These are phyloP conservation scores for Cyclopterus lumpus DNA, from an alignment of 2,797 vertebrate genomes.

Conservation along the genomic window DNA sequence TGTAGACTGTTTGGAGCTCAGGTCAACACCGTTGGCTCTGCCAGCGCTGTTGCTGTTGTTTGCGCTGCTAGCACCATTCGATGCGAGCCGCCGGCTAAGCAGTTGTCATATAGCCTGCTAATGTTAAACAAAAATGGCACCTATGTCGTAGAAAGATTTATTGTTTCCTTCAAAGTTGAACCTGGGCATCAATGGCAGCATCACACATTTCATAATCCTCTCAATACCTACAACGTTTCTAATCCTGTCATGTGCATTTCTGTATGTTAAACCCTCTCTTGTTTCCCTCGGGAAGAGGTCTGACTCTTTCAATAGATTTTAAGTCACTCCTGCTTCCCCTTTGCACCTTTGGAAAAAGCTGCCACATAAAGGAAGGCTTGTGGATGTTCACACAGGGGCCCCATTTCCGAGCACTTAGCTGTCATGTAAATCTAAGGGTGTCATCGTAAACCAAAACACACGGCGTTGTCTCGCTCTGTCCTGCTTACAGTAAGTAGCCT, in stretches of 20 bases:
- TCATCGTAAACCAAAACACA: slow-evolving; percentile 50
- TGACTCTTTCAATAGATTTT: slow-evolving; percentile 34
- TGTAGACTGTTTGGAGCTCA: not conserved
- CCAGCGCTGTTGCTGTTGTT: not conserved
- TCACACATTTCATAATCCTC: slow-evolving; percentile 34
- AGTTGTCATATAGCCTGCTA: not conserved
- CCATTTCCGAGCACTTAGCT: slow-evolving; percentile 58
- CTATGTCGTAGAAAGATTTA: not conserved
- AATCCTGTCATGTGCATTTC: slow-evolving; percentile 28
- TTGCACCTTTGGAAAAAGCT: slow-evolving; percentile 60
- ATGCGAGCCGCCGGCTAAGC: not conserved
- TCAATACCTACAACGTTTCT: slow-evolving; percentile 25
- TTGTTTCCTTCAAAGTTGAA: not conserved
- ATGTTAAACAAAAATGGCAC: not conserved
- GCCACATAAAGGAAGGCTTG: slow-evolving; percentile 56
- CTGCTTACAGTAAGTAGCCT: not conserved
- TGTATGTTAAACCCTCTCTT: slow-evolving; percentile 25
- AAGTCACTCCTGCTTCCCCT: slow-evolving; percentile 58
- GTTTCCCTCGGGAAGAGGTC: slow-evolving; percentile 33
- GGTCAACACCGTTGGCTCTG: not conserved
- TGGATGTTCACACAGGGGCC: slow-evolving; percentile 56
- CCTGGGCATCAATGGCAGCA: not conserved
- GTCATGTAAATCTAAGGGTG: slow-evolving; percentile 60
- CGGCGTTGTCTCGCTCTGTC: not conserved
- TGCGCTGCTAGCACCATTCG: too few species aligned